Percentiles rank a stretch among this genome's conserved stretches.
Evolutionary conservation across 2,113 vertebrate genomes (phyloP).

Genomic region (Malurus alboscapulatus): DNA sequence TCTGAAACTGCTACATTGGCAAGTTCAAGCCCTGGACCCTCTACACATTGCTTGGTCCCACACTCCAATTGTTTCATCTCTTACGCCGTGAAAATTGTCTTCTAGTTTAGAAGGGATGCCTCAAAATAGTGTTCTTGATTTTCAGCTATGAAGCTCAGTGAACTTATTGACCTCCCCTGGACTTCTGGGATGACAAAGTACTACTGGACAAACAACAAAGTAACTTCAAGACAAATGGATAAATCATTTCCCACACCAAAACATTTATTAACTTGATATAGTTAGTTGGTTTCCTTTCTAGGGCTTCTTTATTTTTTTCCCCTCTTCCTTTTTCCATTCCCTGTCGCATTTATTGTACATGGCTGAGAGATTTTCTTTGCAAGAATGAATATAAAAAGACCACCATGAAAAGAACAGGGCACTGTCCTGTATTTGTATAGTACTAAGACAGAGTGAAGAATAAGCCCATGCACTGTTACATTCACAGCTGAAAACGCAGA

Average conservation of each 20-base stretch:
- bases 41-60: not conserved
- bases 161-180: not conserved
- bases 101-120: not conserved
- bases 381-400: not conserved
- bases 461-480: not conserved
- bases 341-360: too few relatives aligned
- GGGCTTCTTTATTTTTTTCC: too few relatives aligned
- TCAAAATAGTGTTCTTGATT: not conserved
- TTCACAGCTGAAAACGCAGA: not conserved
- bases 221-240: not conserved
- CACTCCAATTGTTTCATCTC: not conserved
- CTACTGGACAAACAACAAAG: not conserved
- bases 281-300: too few relatives aligned
- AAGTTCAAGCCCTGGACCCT: not conserved
- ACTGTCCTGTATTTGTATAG: not conserved
- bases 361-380: too few relatives aligned
- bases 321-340: too few relatives aligned
- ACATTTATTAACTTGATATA: conserved; percentile 4
- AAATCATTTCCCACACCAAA: not conserved
- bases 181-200: not conserved
- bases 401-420: not conserved
- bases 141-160: not conserved
- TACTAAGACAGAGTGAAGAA: not conserved
- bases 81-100: not conserved
- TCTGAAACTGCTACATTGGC: not conserved